These are phyloP conservation scores for Albula goreensis DNA, from an alignment of 2,113 vertebrate genomes.

Conservation along the genomic window DNA sequence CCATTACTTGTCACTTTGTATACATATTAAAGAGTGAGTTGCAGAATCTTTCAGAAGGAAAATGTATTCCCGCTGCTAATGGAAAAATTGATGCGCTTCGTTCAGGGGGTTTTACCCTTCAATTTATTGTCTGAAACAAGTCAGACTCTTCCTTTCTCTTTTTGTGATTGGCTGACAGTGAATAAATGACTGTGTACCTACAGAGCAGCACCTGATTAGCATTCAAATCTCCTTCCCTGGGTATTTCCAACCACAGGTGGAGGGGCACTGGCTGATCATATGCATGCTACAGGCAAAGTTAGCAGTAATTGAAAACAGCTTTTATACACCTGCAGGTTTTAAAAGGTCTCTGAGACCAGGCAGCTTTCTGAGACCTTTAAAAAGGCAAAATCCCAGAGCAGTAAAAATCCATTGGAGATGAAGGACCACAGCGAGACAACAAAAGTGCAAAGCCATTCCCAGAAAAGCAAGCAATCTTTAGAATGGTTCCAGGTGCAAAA, in stretches of 20 bases:
- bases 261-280: constrained; percentile 73
- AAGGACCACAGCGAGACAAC: constrained; percentile 47
- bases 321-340: constrained; percentile 80
- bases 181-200: constrained; percentile 44
- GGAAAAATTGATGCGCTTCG: constrained; percentile 32
- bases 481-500: constrained; percentile 45
- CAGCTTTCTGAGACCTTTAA: constrained; percentile 42
- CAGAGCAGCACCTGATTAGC: constrained; percentile 74
- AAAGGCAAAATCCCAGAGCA: constrained; percentile 31
- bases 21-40: neutral
- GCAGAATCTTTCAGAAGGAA: no score
- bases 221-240: constrained; percentile 66
- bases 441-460: constrained; percentile 46
- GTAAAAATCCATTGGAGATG: constrained; percentile 52
- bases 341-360: constrained; percentile 63
- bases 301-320: constrained; percentile 75
- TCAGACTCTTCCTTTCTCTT: constrained; percentile 50
- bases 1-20: neutral
- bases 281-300: constrained; percentile 69
- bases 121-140: constrained; percentile 25
- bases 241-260: constrained; percentile 83
- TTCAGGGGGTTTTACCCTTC: constrained; percentile 28
- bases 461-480: constrained; percentile 42
- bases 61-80: neutral
- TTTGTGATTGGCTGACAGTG: constrained; percentile 57